These are phyloP conservation scores for Calliopsis andreniformis DNA, from an alignment of 1,140 invertebrate genomes.

Conservation along the genomic window DNA sequence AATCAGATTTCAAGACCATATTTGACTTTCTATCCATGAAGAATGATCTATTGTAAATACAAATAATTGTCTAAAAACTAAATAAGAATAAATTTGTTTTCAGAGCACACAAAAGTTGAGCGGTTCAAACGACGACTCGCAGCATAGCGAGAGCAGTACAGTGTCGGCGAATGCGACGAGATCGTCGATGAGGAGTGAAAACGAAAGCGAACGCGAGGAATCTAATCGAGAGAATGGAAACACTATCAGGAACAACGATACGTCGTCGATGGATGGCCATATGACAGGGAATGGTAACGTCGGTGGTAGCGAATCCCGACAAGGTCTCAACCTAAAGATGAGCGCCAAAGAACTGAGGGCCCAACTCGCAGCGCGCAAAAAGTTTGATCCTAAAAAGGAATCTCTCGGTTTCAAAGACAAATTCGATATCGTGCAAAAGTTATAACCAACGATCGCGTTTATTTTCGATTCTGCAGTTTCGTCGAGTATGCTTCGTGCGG, in stretches of 20 bases:
- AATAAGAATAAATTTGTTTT: slow-evolving; percentile 42
- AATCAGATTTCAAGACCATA: too few relatives aligned
- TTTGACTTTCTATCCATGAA: too few relatives aligned
- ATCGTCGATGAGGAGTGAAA: slow-evolving; percentile 57
- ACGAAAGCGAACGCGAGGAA: slow-evolving; percentile 69
- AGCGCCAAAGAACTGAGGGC: slow-evolving; percentile 93
- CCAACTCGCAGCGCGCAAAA: slow-evolving; percentile 91
- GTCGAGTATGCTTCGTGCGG: slow-evolving; percentile 24
- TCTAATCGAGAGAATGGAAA: slow-evolving; percentile 74
- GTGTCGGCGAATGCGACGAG: slow-evolving; percentile 63
- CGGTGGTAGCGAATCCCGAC: slow-evolving; percentile 63
- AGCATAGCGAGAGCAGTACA: slow-evolving; percentile 73
- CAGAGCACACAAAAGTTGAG: slow-evolving; percentile 77
- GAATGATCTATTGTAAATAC: too few relatives aligned
- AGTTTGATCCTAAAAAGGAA: slow-evolving; percentile 93
- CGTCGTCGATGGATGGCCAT: slow-evolving; percentile 35
- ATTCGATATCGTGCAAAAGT: slow-evolving; percentile 95
- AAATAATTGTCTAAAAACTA: too few relatives aligned
- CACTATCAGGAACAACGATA: slow-evolving; percentile 48
- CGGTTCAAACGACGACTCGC: slow-evolving; percentile 74
- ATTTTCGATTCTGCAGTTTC: not conserved
- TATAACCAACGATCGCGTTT: slow-evolving; percentile 80
- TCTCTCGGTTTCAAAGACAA: slow-evolving; percentile 94
- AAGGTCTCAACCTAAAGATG: slow-evolving; percentile 89
- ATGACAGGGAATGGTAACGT: slow-evolving; percentile 61